phyloP scores from a whole-genome alignment of 1,140 invertebrate species.

The Cecropterus lyciades region DNA sequence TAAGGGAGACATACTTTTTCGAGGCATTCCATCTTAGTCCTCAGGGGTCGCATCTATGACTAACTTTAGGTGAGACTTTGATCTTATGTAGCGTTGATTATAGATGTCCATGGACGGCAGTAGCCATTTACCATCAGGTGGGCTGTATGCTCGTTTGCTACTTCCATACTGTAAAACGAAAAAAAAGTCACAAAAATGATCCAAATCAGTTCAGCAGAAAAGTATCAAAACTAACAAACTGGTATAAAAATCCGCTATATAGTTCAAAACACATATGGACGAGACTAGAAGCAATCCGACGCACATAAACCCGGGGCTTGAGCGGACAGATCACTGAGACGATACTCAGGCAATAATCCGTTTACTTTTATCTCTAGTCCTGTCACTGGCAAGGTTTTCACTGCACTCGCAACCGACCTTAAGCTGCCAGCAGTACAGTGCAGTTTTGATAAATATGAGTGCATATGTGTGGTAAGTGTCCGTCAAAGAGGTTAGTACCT shows the following conservation, averaged over 20 bases:
- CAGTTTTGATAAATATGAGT: slow-evolving; percentile 13
- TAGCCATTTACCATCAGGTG: too few species aligned
- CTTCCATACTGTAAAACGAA: too few species aligned
- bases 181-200: too few species aligned
- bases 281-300: slow-evolving; percentile 26
- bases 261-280: slow-evolving; percentile 27
- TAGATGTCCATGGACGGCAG: too few species aligned
- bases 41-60: too few species aligned
- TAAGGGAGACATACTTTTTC: too few species aligned
- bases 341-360: slow-evolving; percentile 76
- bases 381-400: slow-evolving; percentile 44
- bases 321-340: slow-evolving; percentile 57
- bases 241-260: slow-evolving; percentile 8
- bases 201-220: neutral
- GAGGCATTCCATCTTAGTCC: too few species aligned
- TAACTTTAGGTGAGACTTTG: too few species aligned
- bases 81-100: too few species aligned
- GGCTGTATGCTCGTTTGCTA: too few species aligned
- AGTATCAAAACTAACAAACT: neutral
- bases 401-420: slow-evolving; percentile 28
- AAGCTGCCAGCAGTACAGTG: slow-evolving; percentile 35
- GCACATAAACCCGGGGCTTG: slow-evolving; percentile 22
- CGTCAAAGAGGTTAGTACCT: slow-evolving; percentile 81
- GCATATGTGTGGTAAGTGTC: slow-evolving; percentile 50
- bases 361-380: slow-evolving; percentile 78